phyloP scores from a whole-genome alignment of 2,888 invertebrate genomes.

The Tryphoninae sp. region DNA sequence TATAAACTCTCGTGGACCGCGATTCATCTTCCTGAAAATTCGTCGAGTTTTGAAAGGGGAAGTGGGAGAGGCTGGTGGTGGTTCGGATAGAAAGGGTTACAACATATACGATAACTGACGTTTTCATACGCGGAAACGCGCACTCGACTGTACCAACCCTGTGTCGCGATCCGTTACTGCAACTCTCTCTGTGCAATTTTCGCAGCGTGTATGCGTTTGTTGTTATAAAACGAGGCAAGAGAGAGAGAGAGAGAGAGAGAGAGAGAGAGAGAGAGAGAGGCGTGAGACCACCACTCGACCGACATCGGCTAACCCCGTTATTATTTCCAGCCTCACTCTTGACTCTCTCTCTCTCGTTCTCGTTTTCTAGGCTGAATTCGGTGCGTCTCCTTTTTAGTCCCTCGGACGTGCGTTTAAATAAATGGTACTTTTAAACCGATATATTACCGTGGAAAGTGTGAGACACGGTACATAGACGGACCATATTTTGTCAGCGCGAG shows the following conservation, averaged over 20 bases:
- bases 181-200: conserved; percentile 27
- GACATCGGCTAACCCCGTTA: conserved; percentile 77
- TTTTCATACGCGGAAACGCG: conserved; percentile 26
- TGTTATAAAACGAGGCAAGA: neutral
- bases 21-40: conserved; percentile 60
- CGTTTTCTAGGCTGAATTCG: conserved; percentile 14
- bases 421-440: conserved; percentile 80
- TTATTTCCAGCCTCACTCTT: conserved; percentile 73
- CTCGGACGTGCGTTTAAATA: conserved; percentile 73
- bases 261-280: neutral
- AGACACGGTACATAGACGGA: conserved; percentile 8
- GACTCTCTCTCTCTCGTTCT: conserved; percentile 4
- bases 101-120: conserved; percentile 43
- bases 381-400: conserved; percentile 72
- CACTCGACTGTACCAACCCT: conserved; percentile 31
- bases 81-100: neutral
- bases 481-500: conserved; percentile 3
- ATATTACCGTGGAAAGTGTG: conserved; percentile 73
- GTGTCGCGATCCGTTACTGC: conserved; percentile 37
- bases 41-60: conserved; percentile 34
- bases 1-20: conserved; percentile 38
- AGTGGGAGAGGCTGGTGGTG: neutral
- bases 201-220: conserved; percentile 8
- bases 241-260: neutral
- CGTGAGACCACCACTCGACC: conserved; percentile 64